Conservation (phyloP, 2,888 invertebrate species). For the Diarsia brunnea region DNA sequence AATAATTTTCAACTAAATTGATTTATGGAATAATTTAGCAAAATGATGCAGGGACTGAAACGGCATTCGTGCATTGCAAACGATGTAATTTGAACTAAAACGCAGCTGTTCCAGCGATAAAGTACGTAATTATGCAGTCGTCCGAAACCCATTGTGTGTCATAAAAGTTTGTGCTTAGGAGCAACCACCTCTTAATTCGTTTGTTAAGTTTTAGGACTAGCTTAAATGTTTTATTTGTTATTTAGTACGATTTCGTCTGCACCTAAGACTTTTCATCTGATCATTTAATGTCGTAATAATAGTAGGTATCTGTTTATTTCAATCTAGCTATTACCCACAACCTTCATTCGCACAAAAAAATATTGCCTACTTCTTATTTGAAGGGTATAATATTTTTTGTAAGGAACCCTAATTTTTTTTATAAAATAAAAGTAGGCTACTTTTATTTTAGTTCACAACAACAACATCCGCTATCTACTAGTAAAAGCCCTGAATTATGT, state of each 20-base stretch:
- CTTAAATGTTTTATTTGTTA: slow-evolving; percentile 2
- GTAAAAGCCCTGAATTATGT: no score
- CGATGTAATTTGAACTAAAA: slow-evolving; percentile 44
- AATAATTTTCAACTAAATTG: neutral
- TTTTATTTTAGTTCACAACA: no score
- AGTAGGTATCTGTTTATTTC: neutral
- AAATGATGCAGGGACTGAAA: slow-evolving; percentile 12
- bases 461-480: no score
- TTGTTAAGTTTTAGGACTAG: slow-evolving; percentile 14
- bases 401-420: no score
- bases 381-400: no score
- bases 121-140: slow-evolving; percentile 35
- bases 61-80: slow-evolving; percentile 17
- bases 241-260: neutral
- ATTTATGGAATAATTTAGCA: slow-evolving; percentile 7
- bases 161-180: slow-evolving; percentile 38
- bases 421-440: no score
- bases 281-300: neutral
- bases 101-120: slow-evolving; percentile 46
- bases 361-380: no score
- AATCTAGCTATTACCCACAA: no score
- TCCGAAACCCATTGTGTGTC: slow-evolving; percentile 31
- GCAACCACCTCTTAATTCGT: slow-evolving; percentile 8
- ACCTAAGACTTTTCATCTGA: neutral
- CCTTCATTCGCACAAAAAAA: no score